Conservation (phyloP, 2,113 vertebrate species). For the Mesembrinibis cayennensis region DNA sequence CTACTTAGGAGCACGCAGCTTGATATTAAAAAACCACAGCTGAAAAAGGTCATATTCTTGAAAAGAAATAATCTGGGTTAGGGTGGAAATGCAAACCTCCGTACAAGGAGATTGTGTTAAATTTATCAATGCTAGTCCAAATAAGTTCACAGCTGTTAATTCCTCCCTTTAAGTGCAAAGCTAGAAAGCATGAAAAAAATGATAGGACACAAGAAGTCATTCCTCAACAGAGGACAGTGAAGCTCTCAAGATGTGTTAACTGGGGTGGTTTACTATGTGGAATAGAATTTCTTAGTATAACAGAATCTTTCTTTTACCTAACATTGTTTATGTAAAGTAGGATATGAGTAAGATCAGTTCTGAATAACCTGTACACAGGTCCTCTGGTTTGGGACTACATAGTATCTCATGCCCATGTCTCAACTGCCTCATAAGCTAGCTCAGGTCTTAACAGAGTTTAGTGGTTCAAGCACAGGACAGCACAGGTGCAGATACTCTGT, state of each 20-base stretch:
- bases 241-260: neutral
- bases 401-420: neutral
- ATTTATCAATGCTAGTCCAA: neutral
- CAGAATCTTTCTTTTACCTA: neutral
- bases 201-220: neutral
- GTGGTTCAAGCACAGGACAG: neutral
- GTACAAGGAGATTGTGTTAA: constrained; percentile 2
- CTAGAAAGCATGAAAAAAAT: neutral
- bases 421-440: neutral
- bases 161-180: neutral
- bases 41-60: constrained; percentile 10
- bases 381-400: neutral
- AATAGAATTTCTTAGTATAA: neutral
- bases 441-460: neutral
- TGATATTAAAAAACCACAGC: neutral
- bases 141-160: neutral
- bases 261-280: neutral
- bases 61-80: neutral
- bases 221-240: neutral
- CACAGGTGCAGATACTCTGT: neutral
- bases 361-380: neutral
- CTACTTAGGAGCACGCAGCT: neutral
- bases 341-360: neutral
- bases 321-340: neutral
- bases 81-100: neutral